Base-by-base conservation (phyloP, 64 coral and sea anemone genomes). In the Montipora efflorescens region DNA sequence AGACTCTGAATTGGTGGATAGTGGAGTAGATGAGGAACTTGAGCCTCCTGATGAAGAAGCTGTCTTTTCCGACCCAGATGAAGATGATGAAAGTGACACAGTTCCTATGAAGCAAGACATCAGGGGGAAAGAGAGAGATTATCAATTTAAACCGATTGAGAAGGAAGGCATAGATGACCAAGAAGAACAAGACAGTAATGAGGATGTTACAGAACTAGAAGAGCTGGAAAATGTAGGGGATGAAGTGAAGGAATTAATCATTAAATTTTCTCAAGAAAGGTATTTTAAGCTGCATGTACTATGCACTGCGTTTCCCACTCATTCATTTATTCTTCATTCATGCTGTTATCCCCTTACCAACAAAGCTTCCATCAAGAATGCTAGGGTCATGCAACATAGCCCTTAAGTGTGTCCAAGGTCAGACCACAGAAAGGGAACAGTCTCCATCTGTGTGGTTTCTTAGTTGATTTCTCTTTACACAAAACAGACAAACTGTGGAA, bases 1-100 rank as follows among this genome's bases (percentile, higher is more conserved):
- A 13, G 95, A 88, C 12, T 81, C 48, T 87, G 94, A 93, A 12
- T 87, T 84, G 49, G 94, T 66, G 48, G 92, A 96, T 66, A 99
- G 91, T 90, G 92, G 94, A 8, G 91, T 96, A n/a, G 94, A 94
- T 83, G 97, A 95, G 28, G 94, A 95, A 68, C 16, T 98, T 4
- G 91, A 93, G 47, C 93, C 87, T n/a, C 88, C 88, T 64, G 97
- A 96, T 88, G 94, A 92, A 96, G 98, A 99, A 84, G 98, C 98
- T 9, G 84, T 94, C 6, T 99, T 99, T 77, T 99, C 97, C 66
- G 97, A 99, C 49, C 95, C 98, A 73, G 98, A 99, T 67, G 98
- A 99, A 18, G 98, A 99, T 13, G 95, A 94, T 77, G 95, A 99
- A 19, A 73, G 78, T 3, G 93, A 98, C 52, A 67, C 90, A 45